Base-by-base conservation (phyloP, 2,888 invertebrate genomes). In the Sericinus montela region DNA sequence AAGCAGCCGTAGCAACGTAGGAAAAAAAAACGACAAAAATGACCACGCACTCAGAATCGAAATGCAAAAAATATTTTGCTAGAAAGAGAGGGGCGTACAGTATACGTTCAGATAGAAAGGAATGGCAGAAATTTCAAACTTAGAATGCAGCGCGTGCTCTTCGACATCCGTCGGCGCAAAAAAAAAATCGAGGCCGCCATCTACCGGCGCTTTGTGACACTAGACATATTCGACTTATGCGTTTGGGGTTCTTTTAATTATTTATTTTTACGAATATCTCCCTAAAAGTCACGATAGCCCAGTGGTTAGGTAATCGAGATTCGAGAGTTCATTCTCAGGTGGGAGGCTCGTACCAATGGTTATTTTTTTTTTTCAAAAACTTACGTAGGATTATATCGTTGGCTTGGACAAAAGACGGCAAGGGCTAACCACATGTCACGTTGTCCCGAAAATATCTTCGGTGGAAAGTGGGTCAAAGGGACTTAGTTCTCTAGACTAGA, bases 81-180 rank as follows among this genome's bases (percentile, higher is more conserved):
- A 58, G 75, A 86, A 62, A 62, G 81, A 74, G 82, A 86, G 62
- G 61, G 69, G 52, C 48, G 56, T 62, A 75, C 69, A 61, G 54
- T 53, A 56, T 48, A 48, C 58, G 61, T 58, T 63, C 60, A 62
- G 77, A 67, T 67, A 73, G 79, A 81, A 64, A 59, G 74, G 72
- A 68, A 80, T 65, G 65, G 72, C 58, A 63, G 66, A 74, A 71
- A 73, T 78, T 72, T 74, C 70, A 70, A 83, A 84, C 80, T 87
- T 86, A 81, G 82, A 86, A 88, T 88, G 87, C 87, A 82, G 76
- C 85, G 85, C 87, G 84, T 86, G 87, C 83, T 69, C 75, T 67
- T 71, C 72, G 76, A 84, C 87, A 87, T 87, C 87, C 87, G 85
- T 78, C 71, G 81, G 57, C 67, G 80, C 76, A 77, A 86, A 86